Base-by-base conservation (phyloP, 2,113 vertebrate genomes). In the Callopanchax toddi region DNA sequence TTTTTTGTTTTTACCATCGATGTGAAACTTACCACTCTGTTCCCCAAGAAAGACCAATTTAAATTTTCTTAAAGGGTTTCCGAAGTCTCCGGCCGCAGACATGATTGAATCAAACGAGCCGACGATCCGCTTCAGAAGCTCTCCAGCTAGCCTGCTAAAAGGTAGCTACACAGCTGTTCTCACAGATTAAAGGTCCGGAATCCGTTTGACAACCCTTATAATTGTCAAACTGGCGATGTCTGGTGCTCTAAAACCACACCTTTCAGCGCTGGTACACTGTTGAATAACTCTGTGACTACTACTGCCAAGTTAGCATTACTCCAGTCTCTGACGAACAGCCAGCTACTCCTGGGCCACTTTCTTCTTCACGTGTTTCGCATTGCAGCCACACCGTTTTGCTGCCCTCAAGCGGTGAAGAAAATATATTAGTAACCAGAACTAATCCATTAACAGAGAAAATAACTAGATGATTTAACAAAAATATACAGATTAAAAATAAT, bases 21-120 rank as follows among this genome's bases (percentile, higher is more conserved):
- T 12, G 5, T 8, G 2, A 18, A 2, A 86, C 91, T 86, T 56
- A 93, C 92, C 92, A 53, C 92, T 93, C 72, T 93, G 92, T 40
- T 93, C 92, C 18, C 92, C 92, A 10, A 93, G 91, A 65, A 93
- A 93, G 48, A 93, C 92, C 80, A 93, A 37, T 71, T 93, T 93
- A 53, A 93, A 93, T 85, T 93, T 93, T 32, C 92, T 89, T 45
- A 93, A 64, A 18, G 92, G 92, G 79, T 93, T 93, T 22, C 92
- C 92, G 57, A 93, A 93, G 86, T 93, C 92, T 81, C 92, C 92
- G 80, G 89, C 86, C 77, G 88, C 66, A 65, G 91, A 91, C 92
- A 93, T 93, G 86, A 67, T 85, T 86, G 83, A 60, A 63, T 55
- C 46, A 71, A 64, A 70, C 68, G 68, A 50, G 60, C 78, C 81